Percentiles rank a stretch among this genome's conserved stretches.
phyloP scores from a whole-genome alignment of 2,113 vertebrate species.

The Piaya cayana region DNA sequence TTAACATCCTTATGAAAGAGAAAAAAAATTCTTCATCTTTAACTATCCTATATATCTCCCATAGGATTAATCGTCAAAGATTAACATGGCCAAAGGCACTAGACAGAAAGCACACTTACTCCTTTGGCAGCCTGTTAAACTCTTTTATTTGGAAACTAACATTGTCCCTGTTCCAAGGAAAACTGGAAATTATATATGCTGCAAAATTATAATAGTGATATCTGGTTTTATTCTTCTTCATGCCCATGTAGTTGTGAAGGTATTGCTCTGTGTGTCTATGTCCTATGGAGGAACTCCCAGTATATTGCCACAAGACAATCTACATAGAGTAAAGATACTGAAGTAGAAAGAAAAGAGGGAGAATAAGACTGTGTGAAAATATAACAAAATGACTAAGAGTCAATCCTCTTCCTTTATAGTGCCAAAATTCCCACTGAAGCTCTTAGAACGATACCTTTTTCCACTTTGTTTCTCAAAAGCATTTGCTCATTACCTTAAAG shows the following conservation, averaged over 20 bases:
- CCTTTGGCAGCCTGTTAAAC: constrained; percentile 6
- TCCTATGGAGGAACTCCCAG: not conserved
- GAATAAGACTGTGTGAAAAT: not conserved
- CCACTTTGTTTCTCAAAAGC: not conserved
- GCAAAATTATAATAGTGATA: not conserved
- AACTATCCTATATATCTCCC: not conserved
- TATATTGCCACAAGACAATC: not conserved
- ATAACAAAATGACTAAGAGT: not conserved
- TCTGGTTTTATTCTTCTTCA: not conserved
- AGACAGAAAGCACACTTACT: constrained; percentile 11
- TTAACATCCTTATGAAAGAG: not conserved
- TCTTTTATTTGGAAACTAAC: constrained; percentile 34
- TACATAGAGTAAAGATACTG: not conserved
- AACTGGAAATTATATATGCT: not conserved
- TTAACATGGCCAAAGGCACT: not conserved
- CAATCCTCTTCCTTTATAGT: not conserved
- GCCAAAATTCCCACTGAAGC: not conserved
- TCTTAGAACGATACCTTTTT: not conserved
- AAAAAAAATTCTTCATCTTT: not conserved
- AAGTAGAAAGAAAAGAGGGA: not conserved
- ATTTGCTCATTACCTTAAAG: not conserved
- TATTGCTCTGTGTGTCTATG: not conserved
- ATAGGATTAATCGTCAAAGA: constrained; percentile 26
- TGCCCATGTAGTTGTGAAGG: not conserved
- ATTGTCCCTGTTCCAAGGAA: constrained; percentile 4